Evolutionary conservation across 2,113 vertebrate genomes (phyloP), one percentile per base, ranked within the genome.

Genomic region (Phylloscopus trochiloides): DNA sequence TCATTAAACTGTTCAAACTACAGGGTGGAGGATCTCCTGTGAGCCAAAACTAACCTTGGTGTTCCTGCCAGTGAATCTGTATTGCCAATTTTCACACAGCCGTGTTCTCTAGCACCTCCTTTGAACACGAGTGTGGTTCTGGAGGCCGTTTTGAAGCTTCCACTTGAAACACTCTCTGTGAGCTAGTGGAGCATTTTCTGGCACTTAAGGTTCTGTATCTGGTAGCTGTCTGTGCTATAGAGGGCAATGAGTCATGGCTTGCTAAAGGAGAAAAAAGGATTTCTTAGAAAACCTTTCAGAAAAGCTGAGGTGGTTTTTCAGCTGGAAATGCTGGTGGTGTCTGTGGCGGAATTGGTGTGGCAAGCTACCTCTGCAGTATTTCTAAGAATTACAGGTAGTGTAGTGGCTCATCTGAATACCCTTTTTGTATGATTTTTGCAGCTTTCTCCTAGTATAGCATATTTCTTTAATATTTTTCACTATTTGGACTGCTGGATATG

Each of bases 1-100:
- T 92, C 72, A 72, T 93, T 95, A 94, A 80, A 90, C 55, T 32
- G 25, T 95, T 96, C 82, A 94, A 92, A 77, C 57, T 86, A 92
- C 65, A 96, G 94, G 94, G 92, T 95, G 94, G 92, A 88, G 93
- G 73, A 72, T 78, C 55, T 91, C 43, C 24, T 59, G n/a, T 81
- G 83, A 95, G 95, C 92, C 93, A 97, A 95, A 93, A 92, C 94
- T 96, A 97, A 95, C 95, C 75, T 96, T 79, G 68, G 6, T 59
- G 76, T 90, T 92, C 90, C 79, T 95, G 92, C 92, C 92, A 88
- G 57, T 61, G 90, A 45, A 75, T 85, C 48, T 88, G 72, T 19
- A 34, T 77, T 93, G 93, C 94, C 96, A 96, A 86, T 88, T 94
- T 91, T 95, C 92, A 95, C 88, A 95, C 63, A 74, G 90, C 68